Conservation (phyloP, 2,113 vertebrate genomes). For the Protobothrops mucrosquamatus region DNA sequence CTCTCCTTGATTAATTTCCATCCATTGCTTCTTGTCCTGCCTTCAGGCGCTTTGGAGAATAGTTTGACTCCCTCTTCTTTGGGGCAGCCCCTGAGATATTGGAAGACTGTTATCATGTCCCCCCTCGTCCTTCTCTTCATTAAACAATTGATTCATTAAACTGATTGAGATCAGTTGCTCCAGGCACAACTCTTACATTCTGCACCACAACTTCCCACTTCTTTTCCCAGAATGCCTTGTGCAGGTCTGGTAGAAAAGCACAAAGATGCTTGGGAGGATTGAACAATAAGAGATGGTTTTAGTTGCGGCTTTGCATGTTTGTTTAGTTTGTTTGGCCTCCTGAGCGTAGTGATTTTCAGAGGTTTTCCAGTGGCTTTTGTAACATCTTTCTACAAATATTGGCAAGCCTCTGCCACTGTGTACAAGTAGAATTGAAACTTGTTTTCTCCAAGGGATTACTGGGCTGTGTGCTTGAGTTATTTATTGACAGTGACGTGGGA, state of each 20-base stretch:
- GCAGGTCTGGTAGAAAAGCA: neutral
- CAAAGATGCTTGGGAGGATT: conserved; percentile 13
- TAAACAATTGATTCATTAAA: no score
- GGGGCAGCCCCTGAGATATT: no score
- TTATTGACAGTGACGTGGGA: conserved; percentile 70
- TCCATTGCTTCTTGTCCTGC: no score
- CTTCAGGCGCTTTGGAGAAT: no score
- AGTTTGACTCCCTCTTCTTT: no score
- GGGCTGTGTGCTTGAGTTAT: conserved; percentile 67
- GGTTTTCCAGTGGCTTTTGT: conserved; percentile 58
- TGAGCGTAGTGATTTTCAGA: conserved; percentile 37
- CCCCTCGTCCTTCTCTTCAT: no score
- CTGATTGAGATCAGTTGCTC: neutral
- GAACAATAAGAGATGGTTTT: conserved; percentile 19
- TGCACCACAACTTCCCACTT: fast-evolving
- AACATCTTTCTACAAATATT: conserved; percentile 65
- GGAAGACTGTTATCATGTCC: no score
- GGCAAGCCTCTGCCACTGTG: conserved; percentile 63
- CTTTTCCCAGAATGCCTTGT: neutral
- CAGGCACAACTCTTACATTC: neutral
- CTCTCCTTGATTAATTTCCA: no score
- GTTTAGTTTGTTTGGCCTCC: neutral
- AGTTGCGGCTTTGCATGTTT: neutral
- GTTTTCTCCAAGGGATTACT: conserved; percentile 65
- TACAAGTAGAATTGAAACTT: conserved; percentile 66